phyloP scores from a whole-genome alignment of 1,140 invertebrate species.

The Medauroidea extradentata region DNA sequence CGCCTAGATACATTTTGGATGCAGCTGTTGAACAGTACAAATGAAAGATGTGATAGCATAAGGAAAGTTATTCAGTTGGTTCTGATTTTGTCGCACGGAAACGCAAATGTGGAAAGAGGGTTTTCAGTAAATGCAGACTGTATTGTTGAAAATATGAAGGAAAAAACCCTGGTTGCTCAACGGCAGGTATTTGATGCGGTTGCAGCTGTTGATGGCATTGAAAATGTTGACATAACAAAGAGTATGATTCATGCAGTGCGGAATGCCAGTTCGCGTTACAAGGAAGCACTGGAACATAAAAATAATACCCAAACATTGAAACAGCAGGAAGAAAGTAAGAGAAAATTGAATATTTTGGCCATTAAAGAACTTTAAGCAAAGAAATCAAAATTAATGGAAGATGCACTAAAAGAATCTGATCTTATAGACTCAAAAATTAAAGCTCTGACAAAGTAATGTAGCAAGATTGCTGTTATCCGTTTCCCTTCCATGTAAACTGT shows the following conservation, averaged over 20 bases:
- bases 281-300: not conserved
- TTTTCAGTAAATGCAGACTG: slow-evolving; percentile 22
- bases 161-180: no score
- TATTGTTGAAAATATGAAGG: slow-evolving; percentile 16
- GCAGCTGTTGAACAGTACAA: not conserved
- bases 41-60: slow-evolving; percentile 1
- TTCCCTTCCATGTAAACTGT: no score
- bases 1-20: slow-evolving; percentile 10
- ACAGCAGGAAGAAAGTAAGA: no score
- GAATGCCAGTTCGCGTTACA: slow-evolving; percentile 14
- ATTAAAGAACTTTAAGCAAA: no score
- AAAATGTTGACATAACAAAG: slow-evolving; percentile 13
- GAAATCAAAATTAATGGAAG: no score
- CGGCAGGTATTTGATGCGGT: slow-evolving; percentile 19
- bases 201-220: slow-evolving; percentile 1
- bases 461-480: no score
- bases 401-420: no score
- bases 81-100: slow-evolving; percentile 22
- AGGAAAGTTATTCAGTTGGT: slow-evolving; percentile 10
- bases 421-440: no score
- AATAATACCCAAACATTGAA: no score
- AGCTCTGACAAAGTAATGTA: no score
- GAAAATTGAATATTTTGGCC: not conserved
- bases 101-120: slow-evolving; percentile 14
- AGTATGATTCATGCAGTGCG: slow-evolving; percentile 8